Base-by-base conservation (phyloP, 2,888 invertebrate species). In the Pterobdella sp. region DNA sequence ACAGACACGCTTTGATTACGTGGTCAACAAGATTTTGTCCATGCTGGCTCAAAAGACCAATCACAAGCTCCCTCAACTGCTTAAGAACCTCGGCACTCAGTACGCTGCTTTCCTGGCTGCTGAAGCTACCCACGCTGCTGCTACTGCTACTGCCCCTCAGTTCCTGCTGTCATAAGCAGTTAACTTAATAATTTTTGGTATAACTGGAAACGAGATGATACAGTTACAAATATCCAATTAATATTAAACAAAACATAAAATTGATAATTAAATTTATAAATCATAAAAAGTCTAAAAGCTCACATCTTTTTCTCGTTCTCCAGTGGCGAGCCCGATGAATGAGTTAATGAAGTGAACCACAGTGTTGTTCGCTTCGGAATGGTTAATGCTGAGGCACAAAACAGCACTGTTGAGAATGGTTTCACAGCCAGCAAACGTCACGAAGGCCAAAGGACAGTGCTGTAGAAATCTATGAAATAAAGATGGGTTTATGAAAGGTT, bases 311-410 rank as follows among this genome's bases (percentile, higher is more conserved):
- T 56, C 60, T 22, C 60, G 4, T 56, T 56, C 60, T 4, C 60
- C 60, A n/a, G 79, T 76, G 35, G 79, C 79, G 73, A 79, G 78
- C 72, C 79, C 79, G 49, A 91, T 84, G 74, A 95, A 86, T 85
- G 95, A 94, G 79, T 88, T 88, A 78, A 96, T 90, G 85, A 96
- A 97, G 86, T 94, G 94, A 90, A 94, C 93, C 68, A 97, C 94
- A 66, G 94, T 93, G 73, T 91, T 89, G 86, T 94, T 95, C 32
- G 96, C 95, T 82, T 96, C 95, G 83, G 91, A 90, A 84, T 96
- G 96, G 83, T 96, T 94, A 72, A 97, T 86, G 7, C 89, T 87
- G 76, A 90, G 88, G 0, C 94, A 92, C 78, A 91, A 87, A 65
- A 91, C 85, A 60, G 91, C 93, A 84, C 93, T 92, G 80, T 90